Conservation (phyloP, 2,113 vertebrate genomes). For the Thryonomys swinderianus region DNA sequence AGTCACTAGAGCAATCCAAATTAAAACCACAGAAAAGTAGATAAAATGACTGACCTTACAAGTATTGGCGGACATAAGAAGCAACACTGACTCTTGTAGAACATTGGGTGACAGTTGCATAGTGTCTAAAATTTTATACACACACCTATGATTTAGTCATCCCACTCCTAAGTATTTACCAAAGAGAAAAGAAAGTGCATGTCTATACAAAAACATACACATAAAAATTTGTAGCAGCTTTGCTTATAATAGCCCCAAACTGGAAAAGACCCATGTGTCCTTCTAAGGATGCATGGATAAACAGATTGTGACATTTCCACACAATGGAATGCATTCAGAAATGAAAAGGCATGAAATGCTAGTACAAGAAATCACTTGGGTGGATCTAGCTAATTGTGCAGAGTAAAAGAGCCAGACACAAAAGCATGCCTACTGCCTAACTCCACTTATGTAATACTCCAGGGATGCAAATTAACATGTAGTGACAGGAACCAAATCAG, state of each 20-base stretch:
- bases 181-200: not conserved
- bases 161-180: not conserved
- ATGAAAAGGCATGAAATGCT: not conserved
- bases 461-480: not conserved
- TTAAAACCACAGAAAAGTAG: not conserved
- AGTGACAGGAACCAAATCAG: not conserved
- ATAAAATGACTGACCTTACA: not conserved
- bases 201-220: not conserved
- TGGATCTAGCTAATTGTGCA: not conserved
- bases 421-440: not conserved
- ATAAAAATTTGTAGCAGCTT: not conserved
- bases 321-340: not conserved
- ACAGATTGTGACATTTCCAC: not conserved
- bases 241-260: not conserved
- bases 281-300: not conserved
- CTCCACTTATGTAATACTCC: not conserved
- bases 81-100: not conserved
- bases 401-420: not conserved
- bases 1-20: not conserved
- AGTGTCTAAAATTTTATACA: not conserved
- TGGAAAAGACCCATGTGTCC: not conserved
- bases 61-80: not conserved
- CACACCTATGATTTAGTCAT: not conserved
- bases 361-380: not conserved
- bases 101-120: not conserved